phyloP scores from a whole-genome alignment of 1,140 invertebrate genomes.

The Scaptodrosophila lebanonensis region DNA sequence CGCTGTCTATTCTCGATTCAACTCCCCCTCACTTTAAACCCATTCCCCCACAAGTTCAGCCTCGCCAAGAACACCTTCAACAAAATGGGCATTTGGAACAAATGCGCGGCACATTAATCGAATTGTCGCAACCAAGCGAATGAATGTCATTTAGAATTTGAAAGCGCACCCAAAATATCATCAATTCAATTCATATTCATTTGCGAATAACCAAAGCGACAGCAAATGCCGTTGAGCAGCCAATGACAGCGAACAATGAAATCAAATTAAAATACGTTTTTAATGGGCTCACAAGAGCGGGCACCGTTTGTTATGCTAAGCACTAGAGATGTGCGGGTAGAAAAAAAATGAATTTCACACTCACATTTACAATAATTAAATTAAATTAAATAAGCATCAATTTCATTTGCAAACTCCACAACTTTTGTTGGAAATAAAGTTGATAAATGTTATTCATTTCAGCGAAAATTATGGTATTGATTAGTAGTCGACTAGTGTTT shows the following conservation, averaged over 20 bases:
- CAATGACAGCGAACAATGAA: constrained; percentile 71
- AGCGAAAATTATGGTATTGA: too few species aligned
- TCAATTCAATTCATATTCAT: constrained; percentile 66
- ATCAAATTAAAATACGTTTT: constrained; percentile 75
- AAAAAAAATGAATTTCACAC: too few species aligned
- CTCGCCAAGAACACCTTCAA: background rate
- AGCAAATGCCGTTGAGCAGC: constrained; percentile 46
- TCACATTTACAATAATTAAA: too few species aligned
- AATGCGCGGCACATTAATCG: constrained; percentile 23
- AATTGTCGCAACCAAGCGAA: constrained; percentile 51
- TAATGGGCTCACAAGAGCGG: too few species aligned
- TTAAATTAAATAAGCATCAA: too few species aligned
- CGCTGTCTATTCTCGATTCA: too few species aligned
- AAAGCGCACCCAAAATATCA: background rate
- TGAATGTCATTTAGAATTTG: constrained; percentile 40
- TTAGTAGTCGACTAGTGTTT: too few species aligned
- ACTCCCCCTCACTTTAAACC: too few species aligned
- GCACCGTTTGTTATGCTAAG: too few species aligned
- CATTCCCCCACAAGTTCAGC: too few species aligned
- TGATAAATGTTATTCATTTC: constrained; percentile 37
- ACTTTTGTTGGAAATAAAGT: too few species aligned
- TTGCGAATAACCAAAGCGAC: constrained; percentile 16
- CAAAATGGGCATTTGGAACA: background rate
- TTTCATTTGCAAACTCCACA: too few species aligned
- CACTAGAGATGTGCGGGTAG: constrained; percentile 58